Conservation (phyloP, 2,113 vertebrate species). For the Rhinogobius similis region DNA sequence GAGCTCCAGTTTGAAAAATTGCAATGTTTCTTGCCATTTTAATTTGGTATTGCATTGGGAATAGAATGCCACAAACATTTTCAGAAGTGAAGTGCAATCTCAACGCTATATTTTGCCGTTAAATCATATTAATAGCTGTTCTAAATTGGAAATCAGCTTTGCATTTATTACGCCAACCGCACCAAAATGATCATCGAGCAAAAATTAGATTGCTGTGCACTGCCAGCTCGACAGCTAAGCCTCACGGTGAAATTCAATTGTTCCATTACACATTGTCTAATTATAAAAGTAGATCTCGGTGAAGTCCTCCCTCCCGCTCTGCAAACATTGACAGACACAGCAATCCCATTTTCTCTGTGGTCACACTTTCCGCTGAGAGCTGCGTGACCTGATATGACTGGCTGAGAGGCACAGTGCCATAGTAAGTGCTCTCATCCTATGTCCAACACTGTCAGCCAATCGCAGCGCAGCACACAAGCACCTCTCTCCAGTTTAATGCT, state of each 20-base stretch:
- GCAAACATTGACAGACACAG: constrained; percentile 63
- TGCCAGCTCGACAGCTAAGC: constrained; percentile 42
- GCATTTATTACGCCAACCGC: constrained; percentile 6
- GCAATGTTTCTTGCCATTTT: neutral
- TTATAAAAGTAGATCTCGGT: constrained; percentile 63
- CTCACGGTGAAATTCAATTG: constrained; percentile 63
- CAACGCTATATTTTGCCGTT: neutral
- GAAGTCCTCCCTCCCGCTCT: constrained; percentile 54
- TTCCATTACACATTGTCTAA: constrained; percentile 64
- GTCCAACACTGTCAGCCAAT: constrained; percentile 24
- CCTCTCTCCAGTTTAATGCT: constrained; percentile 40
- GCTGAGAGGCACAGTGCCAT: constrained; percentile 22
- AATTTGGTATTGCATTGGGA: neutral
- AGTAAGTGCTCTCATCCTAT: constrained; percentile 30
- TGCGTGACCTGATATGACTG: constrained; percentile 40
- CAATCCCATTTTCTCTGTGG: constrained; percentile 52
- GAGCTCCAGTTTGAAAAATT: neutral
- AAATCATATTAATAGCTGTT: neutral
- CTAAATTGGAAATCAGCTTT: constrained; percentile 12
- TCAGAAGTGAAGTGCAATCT: neutral
- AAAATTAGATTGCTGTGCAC: constrained; percentile 56
- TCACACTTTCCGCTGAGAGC: constrained; percentile 51
- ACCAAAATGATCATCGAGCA: constrained; percentile 43
- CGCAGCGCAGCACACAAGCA: constrained; percentile 38
- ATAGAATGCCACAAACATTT: neutral